Evolutionary conservation across 1,140 invertebrate species (phyloP), one percentile per base, ranked within the genome.

Genomic region (Heliconius hermathena): DNA sequence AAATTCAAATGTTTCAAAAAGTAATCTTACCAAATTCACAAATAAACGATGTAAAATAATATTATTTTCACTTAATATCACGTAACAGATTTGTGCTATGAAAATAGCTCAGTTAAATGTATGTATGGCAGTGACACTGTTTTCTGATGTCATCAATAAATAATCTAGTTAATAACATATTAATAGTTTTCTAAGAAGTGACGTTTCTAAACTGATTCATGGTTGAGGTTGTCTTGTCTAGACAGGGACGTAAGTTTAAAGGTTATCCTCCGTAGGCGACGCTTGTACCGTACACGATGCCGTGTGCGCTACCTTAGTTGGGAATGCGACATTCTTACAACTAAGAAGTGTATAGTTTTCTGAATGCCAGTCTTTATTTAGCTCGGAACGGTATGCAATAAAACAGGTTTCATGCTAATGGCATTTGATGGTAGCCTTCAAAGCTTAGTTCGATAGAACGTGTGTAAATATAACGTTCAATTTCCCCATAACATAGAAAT

Each of bases 251-350:
- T 57, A 73, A 79, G 73, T 78, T 83, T 52, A 81, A 81, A 83
- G 82, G 82, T 80, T 77, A 73, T 11, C 73, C 66, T 66, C 36
- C 20, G 54, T 77, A 83, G 82, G 75, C 81, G 78, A 77, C 49
- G 70, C 52, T 78, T 80, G 81, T 84, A 83, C 81, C 81, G 78
- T 41, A 38, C 22, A 66, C 26, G 60, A 66, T 66, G 36, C 71
- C 71, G 72, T 73, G 33, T 80, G 66, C 52, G 73, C 36, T 80
- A 22, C 79, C 78, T 71, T 83, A 82, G 79, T 81, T 78, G 76
- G 82, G 22, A 82, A 80, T 79, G 82, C 84, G 80, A 81, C 84
- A 85, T 85, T 83, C 82, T 82, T 76, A 71, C 71, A 52, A 78
- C 54, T 54, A 54, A 81, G 76, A 52, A 73, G 54, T 72, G 66